Evolutionary conservation across 1,140 invertebrate species (phyloP).

Genomic region (Euglossa dilemma): DNA sequence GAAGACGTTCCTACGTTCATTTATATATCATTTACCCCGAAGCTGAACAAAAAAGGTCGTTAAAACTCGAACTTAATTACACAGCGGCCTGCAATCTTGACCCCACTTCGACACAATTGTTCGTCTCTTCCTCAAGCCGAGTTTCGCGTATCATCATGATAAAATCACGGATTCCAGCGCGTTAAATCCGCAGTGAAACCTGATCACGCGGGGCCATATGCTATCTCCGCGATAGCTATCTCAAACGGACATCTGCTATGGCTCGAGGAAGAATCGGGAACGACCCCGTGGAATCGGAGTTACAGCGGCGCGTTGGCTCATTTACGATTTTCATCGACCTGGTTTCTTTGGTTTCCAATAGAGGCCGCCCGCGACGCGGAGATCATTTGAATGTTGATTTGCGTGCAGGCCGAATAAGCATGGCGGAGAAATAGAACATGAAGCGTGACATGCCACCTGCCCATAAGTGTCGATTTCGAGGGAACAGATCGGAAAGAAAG

Average conservation of each 20-base stretch:
- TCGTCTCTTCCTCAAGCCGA: not conserved
- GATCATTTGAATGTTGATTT: constrained; percentile 37
- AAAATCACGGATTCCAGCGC: too few relatives aligned
- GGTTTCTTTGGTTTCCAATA: not conserved
- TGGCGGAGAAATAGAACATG: constrained; percentile 49
- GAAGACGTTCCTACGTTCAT: too few relatives aligned
- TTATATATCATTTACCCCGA: too few relatives aligned
- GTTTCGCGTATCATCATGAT: too few relatives aligned
- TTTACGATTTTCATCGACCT: constrained; percentile 24
- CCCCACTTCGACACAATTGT: not conserved
- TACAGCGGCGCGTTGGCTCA: not conserved
- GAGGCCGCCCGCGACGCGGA: not conserved
- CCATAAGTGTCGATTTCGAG: constrained; percentile 54
- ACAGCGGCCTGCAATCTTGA: not conserved
- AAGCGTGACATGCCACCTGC: constrained; percentile 46
- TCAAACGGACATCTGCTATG: too few relatives aligned
- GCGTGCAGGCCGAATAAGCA: constrained; percentile 38
- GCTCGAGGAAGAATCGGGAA: not conserved
- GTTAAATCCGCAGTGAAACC: not conserved
- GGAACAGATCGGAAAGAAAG: constrained; percentile 59
- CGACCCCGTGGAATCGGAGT: not conserved
- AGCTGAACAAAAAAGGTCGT: not conserved
- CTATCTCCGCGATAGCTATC: not conserved
- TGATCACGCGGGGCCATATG: too few relatives aligned
- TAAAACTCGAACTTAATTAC: not conserved